phyloP scores from a whole-genome alignment of 1,140 invertebrate species.

The Nymphalis io region DNA sequence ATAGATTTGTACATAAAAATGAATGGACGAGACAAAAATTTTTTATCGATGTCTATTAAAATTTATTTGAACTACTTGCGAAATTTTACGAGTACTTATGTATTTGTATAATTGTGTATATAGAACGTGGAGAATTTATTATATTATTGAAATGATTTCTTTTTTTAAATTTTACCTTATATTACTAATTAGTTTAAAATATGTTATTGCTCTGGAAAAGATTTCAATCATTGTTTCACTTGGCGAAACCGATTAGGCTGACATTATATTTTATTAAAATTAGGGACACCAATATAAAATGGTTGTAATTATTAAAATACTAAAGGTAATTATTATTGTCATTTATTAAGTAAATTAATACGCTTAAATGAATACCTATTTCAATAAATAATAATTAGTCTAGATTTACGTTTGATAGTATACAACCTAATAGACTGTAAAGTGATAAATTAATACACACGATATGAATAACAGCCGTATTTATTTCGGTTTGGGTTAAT shows the following conservation, averaged over 20 bases:
- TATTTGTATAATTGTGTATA: no score
- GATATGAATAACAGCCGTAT: slow-evolving; percentile 9
- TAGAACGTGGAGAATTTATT: no score
- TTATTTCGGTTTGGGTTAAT: slow-evolving; percentile 18
- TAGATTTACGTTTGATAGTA: slow-evolving; percentile 13
- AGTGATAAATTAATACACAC: slow-evolving; percentile 18
- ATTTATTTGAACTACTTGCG: no score
- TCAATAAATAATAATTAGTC: slow-evolving; percentile 12
- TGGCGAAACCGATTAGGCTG: not conserved
- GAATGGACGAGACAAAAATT: no score
- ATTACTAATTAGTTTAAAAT: no score
- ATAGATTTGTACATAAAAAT: no score
- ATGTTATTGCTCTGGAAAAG: no score
- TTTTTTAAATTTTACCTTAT: no score
- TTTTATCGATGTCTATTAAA: no score
- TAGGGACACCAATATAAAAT: not conserved
- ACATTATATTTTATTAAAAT: not conserved
- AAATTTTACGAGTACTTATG: no score
- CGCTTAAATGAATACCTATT: slow-evolving; percentile 5
- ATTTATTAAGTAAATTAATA: not conserved
- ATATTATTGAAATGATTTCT: no score
- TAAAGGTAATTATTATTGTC: not conserved
- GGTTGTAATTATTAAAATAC: not conserved
- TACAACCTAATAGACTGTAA: slow-evolving; percentile 12
- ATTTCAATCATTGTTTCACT: not conserved